Percentiles rank a stretch among this genome's conserved stretches.
Conservation (phyloP, 2,797 vertebrate species). For the Benthosema pterotum region DNA sequence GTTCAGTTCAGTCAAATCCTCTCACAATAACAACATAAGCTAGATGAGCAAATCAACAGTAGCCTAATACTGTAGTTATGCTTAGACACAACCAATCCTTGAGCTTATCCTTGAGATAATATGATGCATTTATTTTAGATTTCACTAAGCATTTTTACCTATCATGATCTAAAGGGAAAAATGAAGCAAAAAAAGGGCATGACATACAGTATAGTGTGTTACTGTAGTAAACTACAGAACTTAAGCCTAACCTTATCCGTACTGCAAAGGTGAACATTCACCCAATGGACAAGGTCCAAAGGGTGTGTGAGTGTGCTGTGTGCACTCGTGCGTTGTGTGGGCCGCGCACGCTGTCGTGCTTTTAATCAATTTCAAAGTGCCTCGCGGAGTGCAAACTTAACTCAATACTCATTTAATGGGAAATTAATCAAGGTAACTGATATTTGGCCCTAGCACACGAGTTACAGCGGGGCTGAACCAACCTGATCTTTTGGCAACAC, state of each 20-base stretch:
- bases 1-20: too few relatives aligned
- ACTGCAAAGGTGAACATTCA: slow-evolving; percentile 17
- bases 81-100: too few relatives aligned
- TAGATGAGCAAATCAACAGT: too few relatives aligned
- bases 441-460: slow-evolving; percentile 21
- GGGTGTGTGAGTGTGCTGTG: too few relatives aligned
- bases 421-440: slow-evolving; percentile 33
- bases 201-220: too few relatives aligned
- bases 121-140: slow-evolving; percentile 13
- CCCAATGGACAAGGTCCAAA: neutral
- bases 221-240: too few relatives aligned
- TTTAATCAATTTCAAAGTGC: slow-evolving; percentile 26
- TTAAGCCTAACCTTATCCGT: slow-evolving; percentile 4
- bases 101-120: slow-evolving; percentile 1
- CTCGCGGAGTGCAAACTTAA: slow-evolving; percentile 13
- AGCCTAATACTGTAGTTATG: too few relatives aligned
- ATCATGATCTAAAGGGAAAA: too few relatives aligned
- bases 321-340: too few relatives aligned
- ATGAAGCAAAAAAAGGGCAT: too few relatives aligned
- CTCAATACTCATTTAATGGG: slow-evolving; percentile 31
- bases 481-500: slow-evolving; percentile 32
- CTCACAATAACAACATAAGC: too few relatives aligned
- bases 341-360: neutral
- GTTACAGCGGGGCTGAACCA: slow-evolving; percentile 17
- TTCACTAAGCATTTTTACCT: slow-evolving; percentile 5